These are phyloP conservation scores for Microcebus griseorufus DNA, from an alignment of 2,113 vertebrate species.

Conservation along the genomic window DNA sequence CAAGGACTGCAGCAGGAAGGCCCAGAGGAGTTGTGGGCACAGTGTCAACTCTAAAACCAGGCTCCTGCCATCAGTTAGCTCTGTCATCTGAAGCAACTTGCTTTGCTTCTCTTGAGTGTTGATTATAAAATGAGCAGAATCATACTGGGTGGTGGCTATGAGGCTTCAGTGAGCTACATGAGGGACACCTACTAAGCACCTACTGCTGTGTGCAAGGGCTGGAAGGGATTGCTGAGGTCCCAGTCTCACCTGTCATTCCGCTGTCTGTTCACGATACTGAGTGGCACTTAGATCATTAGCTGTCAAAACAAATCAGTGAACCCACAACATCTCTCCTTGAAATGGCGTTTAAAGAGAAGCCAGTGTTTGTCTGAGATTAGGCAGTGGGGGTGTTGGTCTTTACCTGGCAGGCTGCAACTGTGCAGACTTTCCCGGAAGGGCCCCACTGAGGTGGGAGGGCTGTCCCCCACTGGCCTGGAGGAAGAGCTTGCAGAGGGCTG, in stretches of 20 bases:
- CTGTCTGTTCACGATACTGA: not conserved
- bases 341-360: not conserved
- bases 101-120: not conserved
- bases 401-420: not conserved
- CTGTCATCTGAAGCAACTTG: not conserved
- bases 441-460: not conserved
- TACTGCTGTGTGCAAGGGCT: not conserved
- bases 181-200: not conserved
- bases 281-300: not conserved
- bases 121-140: not conserved
- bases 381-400: not conserved
- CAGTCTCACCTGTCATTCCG: not conserved
- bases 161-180: not conserved
- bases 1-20: not conserved
- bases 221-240: not conserved
- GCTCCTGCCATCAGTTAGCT: not conserved
- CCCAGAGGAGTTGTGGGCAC: not conserved
- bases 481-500: not conserved
- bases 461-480: not conserved
- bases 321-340: not conserved
- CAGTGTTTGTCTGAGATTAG: not conserved
- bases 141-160: not conserved
- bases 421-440: not conserved
- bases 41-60: not conserved
- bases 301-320: not conserved